Evolutionary conservation across 2,888 invertebrate genomes (phyloP).

Genomic region (Caradrina kadenii): DNA sequence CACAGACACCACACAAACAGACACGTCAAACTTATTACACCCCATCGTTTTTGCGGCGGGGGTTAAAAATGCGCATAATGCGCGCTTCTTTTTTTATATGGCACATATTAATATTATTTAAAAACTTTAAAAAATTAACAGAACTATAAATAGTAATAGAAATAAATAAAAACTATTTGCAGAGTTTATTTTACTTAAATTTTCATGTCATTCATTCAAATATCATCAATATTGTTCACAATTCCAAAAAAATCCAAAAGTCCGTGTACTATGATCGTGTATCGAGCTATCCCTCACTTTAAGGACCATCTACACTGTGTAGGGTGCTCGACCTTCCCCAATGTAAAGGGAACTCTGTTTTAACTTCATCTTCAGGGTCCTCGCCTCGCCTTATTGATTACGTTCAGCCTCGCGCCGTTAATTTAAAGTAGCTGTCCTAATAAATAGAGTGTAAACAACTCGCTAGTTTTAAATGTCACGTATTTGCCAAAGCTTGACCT

Average conservation of each 20-base stretch:
- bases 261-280: slow-evolving; percentile 72
- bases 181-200: too few species aligned
- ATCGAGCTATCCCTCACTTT: slow-evolving; percentile 74
- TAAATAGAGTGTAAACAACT: slow-evolving; percentile 38
- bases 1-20: too few species aligned
- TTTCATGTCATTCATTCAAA: not conserved
- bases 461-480: slow-evolving; percentile 54
- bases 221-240: not conserved
- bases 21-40: too few species aligned
- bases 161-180: too few species aligned
- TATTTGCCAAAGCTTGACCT: slow-evolving; percentile 58
- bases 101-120: too few species aligned
- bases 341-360: slow-evolving; percentile 86
- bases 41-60: too few species aligned
- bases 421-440: slow-evolving; percentile 49
- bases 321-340: slow-evolving; percentile 88
- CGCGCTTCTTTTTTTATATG: too few species aligned
- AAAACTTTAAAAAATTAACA: too few species aligned
- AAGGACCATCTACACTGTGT: slow-evolving; percentile 81
- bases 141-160: too few species aligned
- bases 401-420: slow-evolving; percentile 56
- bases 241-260: slow-evolving; percentile 15
- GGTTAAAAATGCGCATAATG: too few species aligned
- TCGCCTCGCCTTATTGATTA: slow-evolving; percentile 78
- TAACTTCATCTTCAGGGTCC: slow-evolving; percentile 85